Percentiles rank a stretch among this genome's conserved stretches.
phyloP scores from a whole-genome alignment of 2,888 invertebrate genomes.

The Andrena praecox region DNA sequence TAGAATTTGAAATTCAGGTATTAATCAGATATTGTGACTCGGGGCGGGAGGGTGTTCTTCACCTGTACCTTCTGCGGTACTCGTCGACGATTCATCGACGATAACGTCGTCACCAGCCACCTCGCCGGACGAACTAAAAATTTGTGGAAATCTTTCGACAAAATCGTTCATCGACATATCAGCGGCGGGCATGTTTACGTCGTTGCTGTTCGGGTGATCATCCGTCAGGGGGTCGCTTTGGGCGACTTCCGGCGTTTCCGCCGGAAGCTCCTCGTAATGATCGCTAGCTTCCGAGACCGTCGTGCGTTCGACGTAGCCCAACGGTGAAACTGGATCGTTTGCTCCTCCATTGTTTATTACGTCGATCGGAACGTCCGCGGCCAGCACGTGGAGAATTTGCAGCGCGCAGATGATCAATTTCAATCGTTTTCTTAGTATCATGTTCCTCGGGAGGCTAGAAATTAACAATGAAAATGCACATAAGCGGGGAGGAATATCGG shows the following conservation, averaged over 20 bases:
- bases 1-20: background rate
- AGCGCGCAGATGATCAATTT: slow-evolving; percentile 65
- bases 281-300: slow-evolving; percentile 8
- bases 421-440: slow-evolving; percentile 71
- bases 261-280: background rate
- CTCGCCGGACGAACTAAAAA: background rate
- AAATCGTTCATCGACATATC: background rate
- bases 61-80: slow-evolving; percentile 4
- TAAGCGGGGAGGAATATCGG: background rate
- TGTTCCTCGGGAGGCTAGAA: slow-evolving; percentile 44
- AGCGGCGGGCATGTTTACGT: background rate
- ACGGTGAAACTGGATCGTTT: slow-evolving; percentile 13
- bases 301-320: slow-evolving; percentile 7
- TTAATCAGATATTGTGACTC: background rate
- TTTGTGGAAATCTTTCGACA: background rate
- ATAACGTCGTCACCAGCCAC: background rate
- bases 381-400: slow-evolving; percentile 62
- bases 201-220: background rate
- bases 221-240: slow-evolving; percentile 1
- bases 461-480: slow-evolving; percentile 6
- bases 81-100: background rate
- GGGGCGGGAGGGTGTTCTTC: background rate
- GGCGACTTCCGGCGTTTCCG: slow-evolving; percentile 1
- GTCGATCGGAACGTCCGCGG: slow-evolving; percentile 50
- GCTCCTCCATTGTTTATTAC: background rate